phyloP scores from a whole-genome alignment of 1,140 invertebrate species.

The Fopius arisanus region DNA sequence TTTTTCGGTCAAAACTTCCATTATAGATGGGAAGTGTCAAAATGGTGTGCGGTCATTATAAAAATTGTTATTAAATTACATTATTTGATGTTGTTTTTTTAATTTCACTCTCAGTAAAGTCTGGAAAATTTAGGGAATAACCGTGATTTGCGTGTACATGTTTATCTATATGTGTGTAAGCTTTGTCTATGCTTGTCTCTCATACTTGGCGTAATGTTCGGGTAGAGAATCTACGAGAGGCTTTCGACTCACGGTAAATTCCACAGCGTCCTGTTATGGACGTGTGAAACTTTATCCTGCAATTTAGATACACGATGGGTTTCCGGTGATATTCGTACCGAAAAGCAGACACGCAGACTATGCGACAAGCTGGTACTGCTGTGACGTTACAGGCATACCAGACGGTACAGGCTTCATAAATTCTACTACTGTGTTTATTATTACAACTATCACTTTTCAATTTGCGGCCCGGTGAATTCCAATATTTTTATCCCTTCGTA shows the following conservation, averaged over 20 bases:
- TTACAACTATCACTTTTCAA: background rate
- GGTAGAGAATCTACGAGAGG: background rate
- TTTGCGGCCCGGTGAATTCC: background rate
- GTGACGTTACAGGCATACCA: background rate
- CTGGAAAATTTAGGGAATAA: too few species aligned
- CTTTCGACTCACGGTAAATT: constrained; percentile 17
- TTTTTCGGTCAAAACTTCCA: too few species aligned
- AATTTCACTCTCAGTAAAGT: too few species aligned
- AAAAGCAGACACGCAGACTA: constrained; percentile 7
- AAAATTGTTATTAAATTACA: too few species aligned
- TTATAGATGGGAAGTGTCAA: too few species aligned
- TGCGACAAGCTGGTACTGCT: background rate
- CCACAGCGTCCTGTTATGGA: constrained; percentile 27
- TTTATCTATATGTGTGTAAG: too few species aligned
- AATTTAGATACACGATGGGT: constrained; percentile 22
- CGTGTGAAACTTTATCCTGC: constrained; percentile 36
- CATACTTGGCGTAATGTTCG: constrained; percentile 11
- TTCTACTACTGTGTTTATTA: background rate
- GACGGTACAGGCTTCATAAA: background rate
- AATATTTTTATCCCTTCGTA: too few species aligned
- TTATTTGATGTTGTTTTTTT: too few species aligned
- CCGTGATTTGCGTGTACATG: background rate
- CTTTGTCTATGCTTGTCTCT: background rate
- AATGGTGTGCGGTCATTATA: too few species aligned
- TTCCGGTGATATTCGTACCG: constrained; percentile 11